Conservation (phyloP, 2,113 vertebrate genomes). For the Gallinago media region DNA sequence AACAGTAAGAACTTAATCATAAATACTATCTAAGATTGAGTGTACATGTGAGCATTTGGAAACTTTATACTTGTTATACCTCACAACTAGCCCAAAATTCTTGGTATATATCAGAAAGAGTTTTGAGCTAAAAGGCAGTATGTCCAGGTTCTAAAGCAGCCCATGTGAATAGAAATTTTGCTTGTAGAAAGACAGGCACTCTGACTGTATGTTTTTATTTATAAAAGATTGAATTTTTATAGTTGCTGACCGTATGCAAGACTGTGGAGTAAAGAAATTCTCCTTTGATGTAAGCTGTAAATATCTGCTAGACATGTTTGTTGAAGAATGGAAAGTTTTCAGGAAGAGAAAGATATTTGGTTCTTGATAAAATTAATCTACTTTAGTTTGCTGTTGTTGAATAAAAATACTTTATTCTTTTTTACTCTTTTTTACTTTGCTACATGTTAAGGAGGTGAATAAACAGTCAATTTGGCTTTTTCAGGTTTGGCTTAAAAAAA, state of each 20-base stretch:
- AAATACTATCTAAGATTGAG: neutral
- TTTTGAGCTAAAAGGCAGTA: neutral
- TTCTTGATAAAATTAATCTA: neutral
- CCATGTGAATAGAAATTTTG: neutral
- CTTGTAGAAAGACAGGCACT: neutral
- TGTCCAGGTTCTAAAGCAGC: neutral
- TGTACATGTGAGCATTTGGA: rapidly evolving
- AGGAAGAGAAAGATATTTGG: neutral
- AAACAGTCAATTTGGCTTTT: constrained; percentile 6
- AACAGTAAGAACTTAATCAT: constrained; percentile 68
- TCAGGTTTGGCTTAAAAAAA: constrained; percentile 69
- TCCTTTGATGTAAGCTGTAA: neutral
- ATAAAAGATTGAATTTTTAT: neutral
- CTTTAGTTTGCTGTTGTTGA: neutral
- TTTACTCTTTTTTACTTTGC: neutral
- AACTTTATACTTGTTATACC: neutral
- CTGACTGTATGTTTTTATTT: neutral
- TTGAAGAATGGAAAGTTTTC: neutral
- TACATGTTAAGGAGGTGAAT: neutral
- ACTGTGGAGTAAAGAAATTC: neutral
- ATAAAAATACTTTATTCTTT: neutral
- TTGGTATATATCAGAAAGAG: rapidly evolving
- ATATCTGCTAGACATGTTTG: neutral
- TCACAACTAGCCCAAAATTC: neutral
- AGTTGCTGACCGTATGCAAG: rapidly evolving